A percentile compares a stretch with the other conserved stretches of the same genome.
Evolutionary conservation across 2,113 vertebrate genomes (phyloP).

Genomic region (Hippopotamus amphibius): DNA sequence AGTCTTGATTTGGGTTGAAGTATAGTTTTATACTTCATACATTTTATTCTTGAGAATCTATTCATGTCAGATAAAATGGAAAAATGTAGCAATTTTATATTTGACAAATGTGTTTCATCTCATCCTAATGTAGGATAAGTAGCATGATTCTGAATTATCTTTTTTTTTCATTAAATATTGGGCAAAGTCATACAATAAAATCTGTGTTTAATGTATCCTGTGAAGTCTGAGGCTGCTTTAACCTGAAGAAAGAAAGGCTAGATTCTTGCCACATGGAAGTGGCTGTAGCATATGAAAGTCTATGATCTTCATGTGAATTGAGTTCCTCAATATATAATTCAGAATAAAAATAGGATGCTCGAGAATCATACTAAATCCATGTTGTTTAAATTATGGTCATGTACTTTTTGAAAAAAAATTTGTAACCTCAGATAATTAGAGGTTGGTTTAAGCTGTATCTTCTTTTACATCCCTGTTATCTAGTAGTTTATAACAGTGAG

Average conservation of each 20-base stretch:
- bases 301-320: not conserved
- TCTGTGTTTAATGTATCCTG: not conserved
- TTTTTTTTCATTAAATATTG: not conserved
- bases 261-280: not conserved
- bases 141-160: not conserved
- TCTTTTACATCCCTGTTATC: not conserved
- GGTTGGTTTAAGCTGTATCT: not conserved
- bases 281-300: not conserved
- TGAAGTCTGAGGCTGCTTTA: not conserved
- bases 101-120: not conserved
- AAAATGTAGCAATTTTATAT: not conserved
- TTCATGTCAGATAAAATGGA: not conserved
- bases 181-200: not conserved
- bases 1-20: not conserved
- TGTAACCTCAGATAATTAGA: not conserved
- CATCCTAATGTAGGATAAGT: not conserved
- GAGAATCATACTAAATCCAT: not conserved
- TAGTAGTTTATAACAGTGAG: not conserved
- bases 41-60: not conserved
- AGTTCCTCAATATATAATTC: not conserved
- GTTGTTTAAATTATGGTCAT: not conserved
- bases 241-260: not conserved
- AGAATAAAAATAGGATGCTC: not conserved
- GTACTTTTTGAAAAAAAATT: not conserved
- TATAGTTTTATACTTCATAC: not conserved